Evolutionary conservation across 2,797 vertebrate species (phyloP).

Genomic region (Harpagifer antarcticus): DNA sequence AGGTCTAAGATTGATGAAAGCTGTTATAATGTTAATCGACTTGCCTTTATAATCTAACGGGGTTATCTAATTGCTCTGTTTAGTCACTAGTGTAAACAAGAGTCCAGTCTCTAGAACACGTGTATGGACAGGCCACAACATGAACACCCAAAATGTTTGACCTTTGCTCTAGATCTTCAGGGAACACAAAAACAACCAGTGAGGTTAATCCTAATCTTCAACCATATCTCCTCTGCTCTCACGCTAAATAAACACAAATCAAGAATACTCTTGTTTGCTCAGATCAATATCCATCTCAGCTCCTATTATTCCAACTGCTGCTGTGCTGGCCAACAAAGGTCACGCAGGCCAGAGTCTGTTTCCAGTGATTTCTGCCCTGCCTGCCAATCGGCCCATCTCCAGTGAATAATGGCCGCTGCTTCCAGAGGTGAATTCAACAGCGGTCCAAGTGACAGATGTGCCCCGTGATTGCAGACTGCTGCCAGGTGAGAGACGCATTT

Average conservation of each 20-base stretch:
- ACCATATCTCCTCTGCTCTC: slow-evolving; percentile 20
- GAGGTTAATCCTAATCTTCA: slow-evolving; percentile 29
- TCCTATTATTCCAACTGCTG: slow-evolving; percentile 34
- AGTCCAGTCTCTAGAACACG: not conserved
- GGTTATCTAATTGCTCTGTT: slow-evolving; percentile 1
- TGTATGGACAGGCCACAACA: not conserved
- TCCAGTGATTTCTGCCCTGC: slow-evolving; percentile 36
- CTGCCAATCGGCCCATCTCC: slow-evolving; percentile 58
- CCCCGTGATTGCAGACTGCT: slow-evolving; percentile 66
- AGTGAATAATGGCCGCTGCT: slow-evolving; percentile 53
- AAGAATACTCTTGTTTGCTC: slow-evolving; percentile 7
- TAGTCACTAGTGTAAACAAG: not conserved
- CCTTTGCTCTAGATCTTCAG: slow-evolving; percentile 22
- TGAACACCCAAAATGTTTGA: slow-evolving; percentile 21
- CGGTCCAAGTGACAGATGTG: slow-evolving; percentile 75
- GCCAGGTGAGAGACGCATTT: slow-evolving; percentile 70
- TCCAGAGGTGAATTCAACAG: slow-evolving; percentile 66
- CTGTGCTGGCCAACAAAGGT: slow-evolving; percentile 37
- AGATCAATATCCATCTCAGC: slow-evolving; percentile 51
- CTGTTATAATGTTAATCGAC: not conserved
- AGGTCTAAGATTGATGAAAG: not conserved
- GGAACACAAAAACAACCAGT: slow-evolving; percentile 23
- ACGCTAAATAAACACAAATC: slow-evolving; percentile 22
- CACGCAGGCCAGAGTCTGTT: slow-evolving; percentile 33
- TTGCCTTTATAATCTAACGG: slow-evolving; percentile 1